phyloP scores from a whole-genome alignment of 2,113 vertebrate genomes.

The Addax nasomaculatus region DNA sequence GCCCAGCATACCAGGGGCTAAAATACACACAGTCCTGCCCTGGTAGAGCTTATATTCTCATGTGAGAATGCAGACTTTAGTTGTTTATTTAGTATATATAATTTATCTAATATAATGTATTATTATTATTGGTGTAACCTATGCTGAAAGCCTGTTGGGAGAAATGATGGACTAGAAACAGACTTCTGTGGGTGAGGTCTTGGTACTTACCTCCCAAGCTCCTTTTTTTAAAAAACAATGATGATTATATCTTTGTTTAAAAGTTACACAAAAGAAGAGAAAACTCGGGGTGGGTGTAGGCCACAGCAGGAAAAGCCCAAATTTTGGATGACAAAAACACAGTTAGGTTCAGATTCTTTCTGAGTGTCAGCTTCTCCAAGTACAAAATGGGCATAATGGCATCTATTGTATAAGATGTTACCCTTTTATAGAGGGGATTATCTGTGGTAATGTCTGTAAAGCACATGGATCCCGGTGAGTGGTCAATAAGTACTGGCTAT shows the following conservation, averaged over 20 bases:
- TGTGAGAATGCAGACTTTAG: neutral
- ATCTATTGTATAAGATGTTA: neutral
- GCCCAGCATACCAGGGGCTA: fast-evolving
- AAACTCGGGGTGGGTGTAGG: neutral
- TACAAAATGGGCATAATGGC: neutral
- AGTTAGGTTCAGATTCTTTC: neutral
- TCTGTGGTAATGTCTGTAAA: neutral
- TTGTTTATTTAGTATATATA: neutral
- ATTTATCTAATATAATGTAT: neutral
- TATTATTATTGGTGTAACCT: neutral
- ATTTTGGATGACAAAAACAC: neutral
- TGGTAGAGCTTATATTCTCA: neutral
- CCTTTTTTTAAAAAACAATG: neutral
- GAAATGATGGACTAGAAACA: neutral
- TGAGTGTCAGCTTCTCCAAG: neutral
- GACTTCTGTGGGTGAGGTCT: neutral
- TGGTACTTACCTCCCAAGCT: neutral
- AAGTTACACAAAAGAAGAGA: neutral
- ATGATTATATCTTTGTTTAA: neutral
- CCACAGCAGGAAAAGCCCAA: neutral
- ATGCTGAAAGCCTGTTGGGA: neutral
- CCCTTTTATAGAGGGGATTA: neutral
- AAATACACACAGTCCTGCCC: too few relatives aligned
- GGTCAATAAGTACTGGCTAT: neutral
- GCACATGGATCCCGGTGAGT: neutral